Conservation (phyloP, 2,113 vertebrate genomes). For the Dicerorhinus sumatrensis region DNA sequence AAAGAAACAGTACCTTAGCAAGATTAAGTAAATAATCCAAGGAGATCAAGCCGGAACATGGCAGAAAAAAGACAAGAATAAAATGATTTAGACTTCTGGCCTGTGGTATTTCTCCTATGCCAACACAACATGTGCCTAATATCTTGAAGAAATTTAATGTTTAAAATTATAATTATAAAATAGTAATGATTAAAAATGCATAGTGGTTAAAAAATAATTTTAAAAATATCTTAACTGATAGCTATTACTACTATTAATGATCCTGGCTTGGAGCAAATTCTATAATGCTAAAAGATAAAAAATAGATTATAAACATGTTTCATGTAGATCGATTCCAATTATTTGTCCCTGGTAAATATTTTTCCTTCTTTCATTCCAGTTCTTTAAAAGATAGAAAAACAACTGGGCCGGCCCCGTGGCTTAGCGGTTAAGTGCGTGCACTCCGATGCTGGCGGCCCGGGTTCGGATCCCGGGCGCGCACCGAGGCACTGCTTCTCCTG, state of each 20-base stretch:
- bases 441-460: no score
- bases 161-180: not conserved
- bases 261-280: not conserved
- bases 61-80: not conserved
- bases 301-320: not conserved
- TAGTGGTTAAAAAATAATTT: not conserved
- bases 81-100: not conserved
- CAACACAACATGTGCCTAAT: not conserved
- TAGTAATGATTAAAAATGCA: not conserved
- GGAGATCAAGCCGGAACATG: not conserved
- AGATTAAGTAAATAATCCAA: not conserved
- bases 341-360: not conserved
- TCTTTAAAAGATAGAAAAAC: conserved; percentile 40
- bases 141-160: not conserved
- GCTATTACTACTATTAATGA: not conserved
- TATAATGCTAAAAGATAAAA: not conserved
- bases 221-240: not conserved
- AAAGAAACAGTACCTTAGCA: not conserved
- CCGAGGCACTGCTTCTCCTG: no score
- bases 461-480: no score
- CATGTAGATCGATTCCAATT: not conserved
- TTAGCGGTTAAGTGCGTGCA: no score
- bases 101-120: not conserved
- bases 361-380: conserved; percentile 1
- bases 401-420: no score